phyloP scores from a whole-genome alignment of 2,888 invertebrate species.

The Corythucha ciliata region DNA sequence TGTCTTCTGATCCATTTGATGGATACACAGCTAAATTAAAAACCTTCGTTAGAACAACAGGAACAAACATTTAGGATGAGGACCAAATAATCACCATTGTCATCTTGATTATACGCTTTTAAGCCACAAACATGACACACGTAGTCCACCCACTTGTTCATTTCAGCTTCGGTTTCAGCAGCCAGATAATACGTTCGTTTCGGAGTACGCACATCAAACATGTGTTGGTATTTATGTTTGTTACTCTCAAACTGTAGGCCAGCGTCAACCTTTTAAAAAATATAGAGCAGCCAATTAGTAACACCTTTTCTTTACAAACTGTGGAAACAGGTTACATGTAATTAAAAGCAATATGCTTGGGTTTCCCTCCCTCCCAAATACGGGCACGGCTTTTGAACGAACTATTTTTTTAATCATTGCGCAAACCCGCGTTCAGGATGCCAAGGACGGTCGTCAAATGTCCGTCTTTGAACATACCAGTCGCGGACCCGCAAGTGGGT shows the following conservation, averaged over 20 bases:
- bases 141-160: slow-evolving; percentile 91
- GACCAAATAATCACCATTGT: slow-evolving; percentile 40
- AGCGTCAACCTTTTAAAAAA: slow-evolving; percentile 64
- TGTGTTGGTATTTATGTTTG: slow-evolving; percentile 69
- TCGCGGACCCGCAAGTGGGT: no score
- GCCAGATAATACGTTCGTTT: slow-evolving; percentile 85
- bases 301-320: neutral
- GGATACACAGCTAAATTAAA: neutral
- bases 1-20: slow-evolving; percentile 29
- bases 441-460: no score
- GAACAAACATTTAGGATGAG: neutral
- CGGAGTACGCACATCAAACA: slow-evolving; percentile 83
- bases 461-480: no score
- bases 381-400: no score
- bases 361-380: no score
- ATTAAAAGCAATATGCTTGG: no score
- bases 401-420: neutral
- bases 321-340: no score
- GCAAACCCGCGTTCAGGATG: no score
- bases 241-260: slow-evolving; percentile 74
- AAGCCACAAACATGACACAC: slow-evolving; percentile 87
- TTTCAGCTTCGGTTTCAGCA: slow-evolving; percentile 81
- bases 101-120: slow-evolving; percentile 57
- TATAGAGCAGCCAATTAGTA: neutral
- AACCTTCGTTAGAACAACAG: neutral